A percentile compares a stretch with the other conserved stretches of the same genome.
Evolutionary conservation across 2,113 vertebrate genomes (phyloP).

Genomic region (Equus przewalskii): DNA sequence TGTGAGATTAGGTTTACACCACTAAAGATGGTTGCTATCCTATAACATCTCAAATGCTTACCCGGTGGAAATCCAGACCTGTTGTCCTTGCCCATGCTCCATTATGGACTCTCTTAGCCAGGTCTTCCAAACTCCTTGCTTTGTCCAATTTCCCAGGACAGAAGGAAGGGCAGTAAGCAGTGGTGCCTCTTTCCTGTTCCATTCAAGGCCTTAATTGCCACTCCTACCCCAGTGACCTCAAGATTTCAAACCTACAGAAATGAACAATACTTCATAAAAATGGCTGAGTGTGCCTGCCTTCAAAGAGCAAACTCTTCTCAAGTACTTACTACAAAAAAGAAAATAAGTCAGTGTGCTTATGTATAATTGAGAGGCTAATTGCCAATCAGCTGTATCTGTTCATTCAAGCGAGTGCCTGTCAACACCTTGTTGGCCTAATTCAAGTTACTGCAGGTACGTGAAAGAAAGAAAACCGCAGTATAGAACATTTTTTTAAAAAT

Average conservation of each 20-base stretch:
- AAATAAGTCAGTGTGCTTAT: background rate
- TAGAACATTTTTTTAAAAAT: slow-evolving; percentile 12
- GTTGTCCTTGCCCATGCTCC: background rate
- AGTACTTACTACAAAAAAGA: slow-evolving; percentile 24
- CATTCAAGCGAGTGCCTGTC: background rate
- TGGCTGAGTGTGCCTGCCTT: background rate
- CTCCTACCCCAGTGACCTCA: background rate
- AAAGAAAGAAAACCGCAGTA: background rate
- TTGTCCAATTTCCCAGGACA: background rate
- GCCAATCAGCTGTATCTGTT: slow-evolving; percentile 47
- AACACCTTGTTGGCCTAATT: slow-evolving; percentile 44
- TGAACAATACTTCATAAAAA: background rate
- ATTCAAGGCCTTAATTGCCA: background rate
- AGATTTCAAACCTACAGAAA: slow-evolving; percentile 43
- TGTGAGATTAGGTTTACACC: background rate
- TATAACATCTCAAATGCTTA: background rate
- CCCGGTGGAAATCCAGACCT: background rate
- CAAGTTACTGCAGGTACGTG: background rate
- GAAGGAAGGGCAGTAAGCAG: background rate
- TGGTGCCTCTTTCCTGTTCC: background rate
- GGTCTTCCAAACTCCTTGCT: background rate
- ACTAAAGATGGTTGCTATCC: background rate
- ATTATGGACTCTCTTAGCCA: background rate
- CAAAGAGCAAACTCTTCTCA: slow-evolving; percentile 52
- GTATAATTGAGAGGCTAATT: slow-evolving; percentile 63